Evolutionary conservation across 2,797 vertebrate genomes (phyloP).

Genomic region (Sparus aurata): DNA sequence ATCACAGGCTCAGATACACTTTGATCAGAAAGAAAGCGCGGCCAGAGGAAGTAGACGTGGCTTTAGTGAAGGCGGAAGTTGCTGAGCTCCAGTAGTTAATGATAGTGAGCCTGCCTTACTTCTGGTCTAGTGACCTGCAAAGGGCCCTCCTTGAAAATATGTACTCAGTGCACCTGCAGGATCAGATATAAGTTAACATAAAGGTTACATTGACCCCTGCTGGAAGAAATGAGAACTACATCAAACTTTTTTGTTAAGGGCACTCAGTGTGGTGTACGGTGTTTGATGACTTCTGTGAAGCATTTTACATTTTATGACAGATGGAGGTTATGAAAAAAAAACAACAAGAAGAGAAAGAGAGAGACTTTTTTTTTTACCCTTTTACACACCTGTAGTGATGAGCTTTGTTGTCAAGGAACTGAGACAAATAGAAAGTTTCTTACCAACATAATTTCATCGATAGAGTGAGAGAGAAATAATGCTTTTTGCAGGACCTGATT

Average conservation of each 20-base stretch:
- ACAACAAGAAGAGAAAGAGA: background rate
- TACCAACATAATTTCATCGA: too few relatives aligned
- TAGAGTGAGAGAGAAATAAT: background rate
- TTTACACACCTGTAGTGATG: too few relatives aligned
- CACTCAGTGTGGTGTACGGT: background rate
- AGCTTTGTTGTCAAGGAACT: too few relatives aligned
- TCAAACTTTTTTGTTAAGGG: background rate
- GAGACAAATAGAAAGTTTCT: too few relatives aligned
- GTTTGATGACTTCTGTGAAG: background rate
- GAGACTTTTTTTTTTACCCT: too few relatives aligned
- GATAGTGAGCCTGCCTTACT: background rate
- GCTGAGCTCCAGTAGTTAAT: slow-evolving; percentile 33
- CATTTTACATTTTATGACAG: background rate
- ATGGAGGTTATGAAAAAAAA: background rate
- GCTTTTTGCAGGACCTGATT: slow-evolving; percentile 91
- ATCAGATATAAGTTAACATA: background rate
- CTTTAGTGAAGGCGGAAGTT: slow-evolving; percentile 29
- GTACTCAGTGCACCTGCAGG: slow-evolving; percentile 56
- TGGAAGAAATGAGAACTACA: slow-evolving; percentile 52
- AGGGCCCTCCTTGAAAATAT: slow-evolving; percentile 38
- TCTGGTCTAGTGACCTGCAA: slow-evolving; percentile 49
- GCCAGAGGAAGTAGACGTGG: slow-evolving; percentile 11
- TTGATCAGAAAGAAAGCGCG: slow-evolving; percentile 26
- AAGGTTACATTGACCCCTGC: slow-evolving; percentile 62
- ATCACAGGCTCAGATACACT: background rate